These are phyloP conservation scores for Hermaeophaga mercurialis DNA, from an alignment of 2,888 invertebrate species.

Conservation along the genomic window DNA sequence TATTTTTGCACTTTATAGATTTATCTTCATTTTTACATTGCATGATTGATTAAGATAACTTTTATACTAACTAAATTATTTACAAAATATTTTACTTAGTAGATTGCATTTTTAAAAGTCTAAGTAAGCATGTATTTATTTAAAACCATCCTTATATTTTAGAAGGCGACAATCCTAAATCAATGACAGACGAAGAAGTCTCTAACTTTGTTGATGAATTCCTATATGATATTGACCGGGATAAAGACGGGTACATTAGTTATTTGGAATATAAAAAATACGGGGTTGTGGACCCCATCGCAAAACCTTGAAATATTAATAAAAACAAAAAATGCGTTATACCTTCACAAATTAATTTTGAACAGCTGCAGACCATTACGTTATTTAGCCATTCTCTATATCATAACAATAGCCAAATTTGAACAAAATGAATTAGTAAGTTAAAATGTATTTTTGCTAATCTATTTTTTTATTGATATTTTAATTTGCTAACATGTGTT, in stretches of 20 bases:
- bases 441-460: conserved; percentile 8
- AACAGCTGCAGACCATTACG: not conserved
- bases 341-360: not conserved
- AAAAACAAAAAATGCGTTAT: conserved; percentile 10
- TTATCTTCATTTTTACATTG: too few relatives aligned
- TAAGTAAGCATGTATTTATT: not conserved
- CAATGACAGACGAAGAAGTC: conserved; percentile 60
- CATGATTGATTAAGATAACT: too few relatives aligned
- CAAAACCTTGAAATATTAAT: not conserved
- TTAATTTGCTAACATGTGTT: too few relatives aligned
- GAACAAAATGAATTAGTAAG: too few relatives aligned
- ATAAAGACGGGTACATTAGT: conserved; percentile 77
- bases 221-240: conserved; percentile 68
- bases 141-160: conserved; percentile 39
- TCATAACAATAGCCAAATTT: too few relatives aligned
- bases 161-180: conserved; percentile 52
- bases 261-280: conserved; percentile 64
- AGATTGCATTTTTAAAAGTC: too few relatives aligned
- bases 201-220: conserved; percentile 66
- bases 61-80: too few relatives aligned
- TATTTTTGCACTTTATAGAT: too few relatives aligned
- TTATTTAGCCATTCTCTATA: conserved; percentile 6
- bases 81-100: too few relatives aligned
- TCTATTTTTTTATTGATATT: too few relatives aligned
- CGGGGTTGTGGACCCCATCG: too few relatives aligned